Evolutionary conservation across 1,140 invertebrate species (phyloP).

Genomic region (Macrobrachium nipponense): DNA sequence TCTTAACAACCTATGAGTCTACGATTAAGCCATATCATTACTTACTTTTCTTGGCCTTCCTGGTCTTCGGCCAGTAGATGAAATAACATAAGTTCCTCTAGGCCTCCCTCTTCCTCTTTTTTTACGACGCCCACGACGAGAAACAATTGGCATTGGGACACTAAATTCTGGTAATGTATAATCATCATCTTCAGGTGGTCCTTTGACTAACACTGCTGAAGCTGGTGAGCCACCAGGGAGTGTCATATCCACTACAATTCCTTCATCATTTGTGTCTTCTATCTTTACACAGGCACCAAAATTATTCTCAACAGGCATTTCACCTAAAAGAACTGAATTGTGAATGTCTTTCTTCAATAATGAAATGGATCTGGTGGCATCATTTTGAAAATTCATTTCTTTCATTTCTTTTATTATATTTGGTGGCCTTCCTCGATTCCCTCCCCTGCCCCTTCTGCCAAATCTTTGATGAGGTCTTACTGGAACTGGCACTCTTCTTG

Average conservation of each 20-base stretch:
- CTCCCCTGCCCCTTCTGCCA: constrained; percentile 42
- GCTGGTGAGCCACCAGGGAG: constrained; percentile 53
- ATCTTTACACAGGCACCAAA: constrained; percentile 43
- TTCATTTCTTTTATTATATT: constrained; percentile 7
- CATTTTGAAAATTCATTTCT: constrained; percentile 11
- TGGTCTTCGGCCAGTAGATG: constrained; percentile 53
- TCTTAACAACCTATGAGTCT: too few relatives aligned
- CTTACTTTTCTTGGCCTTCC: constrained; percentile 56
- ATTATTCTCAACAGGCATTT: constrained; percentile 2
- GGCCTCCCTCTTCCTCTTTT: constrained; percentile 53
- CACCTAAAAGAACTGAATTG: constrained; percentile 12
- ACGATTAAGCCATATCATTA: not conserved
- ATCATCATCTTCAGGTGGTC: constrained; percentile 44
- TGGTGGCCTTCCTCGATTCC: constrained; percentile 38
- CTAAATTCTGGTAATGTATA: constrained; percentile 25
- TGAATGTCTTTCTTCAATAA: constrained; percentile 31
- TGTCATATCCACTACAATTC: constrained; percentile 54
- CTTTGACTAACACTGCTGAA: constrained; percentile 51
- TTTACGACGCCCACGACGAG: constrained; percentile 50
- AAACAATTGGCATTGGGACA: not conserved
- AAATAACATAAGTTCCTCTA: constrained; percentile 57
- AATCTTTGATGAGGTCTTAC: constrained; percentile 60
- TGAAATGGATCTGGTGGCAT: constrained; percentile 7
- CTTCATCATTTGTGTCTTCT: constrained; percentile 34
- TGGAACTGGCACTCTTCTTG: constrained; percentile 53